phyloP scores from a whole-genome alignment of 2,888 invertebrate genomes.

The Xestia ashworthii region DNA sequence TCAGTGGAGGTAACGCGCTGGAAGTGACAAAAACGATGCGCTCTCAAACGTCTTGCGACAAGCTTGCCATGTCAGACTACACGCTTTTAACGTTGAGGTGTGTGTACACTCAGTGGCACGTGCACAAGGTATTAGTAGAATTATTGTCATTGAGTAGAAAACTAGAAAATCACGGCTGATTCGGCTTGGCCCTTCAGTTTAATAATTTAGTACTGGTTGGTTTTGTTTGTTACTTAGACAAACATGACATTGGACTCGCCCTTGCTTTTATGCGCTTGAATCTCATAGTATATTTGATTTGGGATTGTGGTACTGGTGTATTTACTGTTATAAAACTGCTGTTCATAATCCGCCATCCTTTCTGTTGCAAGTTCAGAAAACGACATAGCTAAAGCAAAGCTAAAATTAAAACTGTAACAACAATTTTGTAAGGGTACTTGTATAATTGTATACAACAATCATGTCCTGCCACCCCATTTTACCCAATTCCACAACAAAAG shows the following conservation, averaged over 20 bases:
- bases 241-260: neutral
- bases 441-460: neutral
- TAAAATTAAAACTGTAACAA: neutral
- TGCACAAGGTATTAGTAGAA: neutral
- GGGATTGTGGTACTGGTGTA: neutral
- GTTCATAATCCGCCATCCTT: neutral
- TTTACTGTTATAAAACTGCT: neutral
- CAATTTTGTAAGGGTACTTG: neutral
- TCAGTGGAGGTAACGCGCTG: slow-evolving; percentile 34
- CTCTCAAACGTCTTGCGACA: slow-evolving; percentile 42
- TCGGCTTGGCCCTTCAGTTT: neutral
- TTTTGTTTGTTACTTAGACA: neutral
- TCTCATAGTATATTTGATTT: neutral
- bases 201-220: neutral
- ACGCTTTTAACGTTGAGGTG: slow-evolving; percentile 23
- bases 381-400: neutral
- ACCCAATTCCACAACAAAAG: slow-evolving; percentile 16
- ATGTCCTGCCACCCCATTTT: slow-evolving; percentile 12
- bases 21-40: slow-evolving; percentile 42
- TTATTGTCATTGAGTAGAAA: neutral
- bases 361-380: neutral
- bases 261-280: neutral
- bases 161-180: neutral
- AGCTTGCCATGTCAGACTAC: slow-evolving; percentile 1
- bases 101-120: neutral